Base-by-base conservation (phyloP, 2,888 invertebrate genomes). In the Cyclophora punctaria region DNA sequence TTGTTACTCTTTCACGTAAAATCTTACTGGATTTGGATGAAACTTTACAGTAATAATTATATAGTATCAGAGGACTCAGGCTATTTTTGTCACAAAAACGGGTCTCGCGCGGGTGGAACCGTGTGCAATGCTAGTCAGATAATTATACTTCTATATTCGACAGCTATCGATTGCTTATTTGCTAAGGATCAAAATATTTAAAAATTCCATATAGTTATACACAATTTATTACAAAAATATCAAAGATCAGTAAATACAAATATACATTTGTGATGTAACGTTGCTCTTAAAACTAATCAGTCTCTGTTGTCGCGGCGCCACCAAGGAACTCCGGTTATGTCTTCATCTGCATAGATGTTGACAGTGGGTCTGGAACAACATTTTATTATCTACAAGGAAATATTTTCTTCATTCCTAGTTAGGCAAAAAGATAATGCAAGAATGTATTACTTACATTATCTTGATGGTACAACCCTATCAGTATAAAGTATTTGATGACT, bases 261-360 rank as follows among this genome's bases (percentile, higher is more conserved):
- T 62, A 57, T 53, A 58, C 49, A 60, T 60, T 34, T 44, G 34
- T 48, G 46, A 40, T 5, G n/a, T 43, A 52, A 37, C 37, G 5
- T 37, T 66, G 61, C 62, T 63, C 71, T 77, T 81, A 81, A 71
- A 76, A 5, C 74, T 82, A 84, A 51, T 88, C 88, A 88, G 88
- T 88, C 88, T 83, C 75, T 73, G 61, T 76, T 73, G 62, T 69
- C 74, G 64, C 81, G 84, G 49, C 89, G 82, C 89, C 89, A 89
- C 87, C 89, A 89, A 55, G 89, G 89, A 58, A 88, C 73, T 60
- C 89, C 89, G 5, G 80, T 81, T 49, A 83, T 71, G 5, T 89
- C 89, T 57, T 86, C 84, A 34, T 83, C 85, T 42, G 72, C 57
- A 60, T 75, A 78, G 51, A 80, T 60, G 55, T 67, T 74, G 53